Conservation (phyloP, 1,140 invertebrate species). For the Leptoteleia sp. region DNA sequence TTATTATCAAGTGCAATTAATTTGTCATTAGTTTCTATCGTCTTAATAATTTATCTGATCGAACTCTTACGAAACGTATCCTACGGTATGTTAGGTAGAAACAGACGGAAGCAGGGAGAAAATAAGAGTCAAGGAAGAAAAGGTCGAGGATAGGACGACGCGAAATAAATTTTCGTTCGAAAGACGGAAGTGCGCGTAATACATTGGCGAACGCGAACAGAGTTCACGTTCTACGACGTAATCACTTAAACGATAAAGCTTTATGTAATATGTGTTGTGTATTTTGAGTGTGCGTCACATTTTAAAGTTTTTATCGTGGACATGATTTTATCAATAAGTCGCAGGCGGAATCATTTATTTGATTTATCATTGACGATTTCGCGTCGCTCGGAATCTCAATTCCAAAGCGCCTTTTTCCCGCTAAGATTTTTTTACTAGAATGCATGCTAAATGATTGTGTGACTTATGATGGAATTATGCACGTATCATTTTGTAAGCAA, state of each 20-base stretch:
- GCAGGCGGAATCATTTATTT: no score
- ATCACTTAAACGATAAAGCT: constrained; percentile 57
- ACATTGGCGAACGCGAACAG: constrained; percentile 48
- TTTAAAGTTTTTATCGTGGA: constrained; percentile 29
- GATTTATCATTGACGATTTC: no score
- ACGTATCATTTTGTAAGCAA: no score
- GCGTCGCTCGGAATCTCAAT: no score
- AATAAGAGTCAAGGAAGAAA: constrained; percentile 49
- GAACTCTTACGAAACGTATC: constrained; percentile 25
- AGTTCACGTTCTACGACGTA: constrained; percentile 59
- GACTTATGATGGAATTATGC: no score
- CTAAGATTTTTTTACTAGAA: no score
- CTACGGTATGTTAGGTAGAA: constrained; percentile 28
- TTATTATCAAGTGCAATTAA: no score
- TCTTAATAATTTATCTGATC: background rate
- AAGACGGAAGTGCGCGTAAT: constrained; percentile 65
- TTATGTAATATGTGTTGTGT: constrained; percentile 56
- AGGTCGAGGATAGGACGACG: constrained; percentile 33
- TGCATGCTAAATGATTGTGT: no score
- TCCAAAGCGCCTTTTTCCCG: no score
- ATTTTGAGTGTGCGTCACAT: constrained; percentile 39
- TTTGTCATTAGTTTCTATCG: no score
- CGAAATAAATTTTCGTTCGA: constrained; percentile 65
- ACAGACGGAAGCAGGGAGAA: constrained; percentile 52
- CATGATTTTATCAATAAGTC: no score